These are phyloP conservation scores for Chrysodeixis includens DNA, from an alignment of 2,888 invertebrate genomes.

Conservation along the genomic window DNA sequence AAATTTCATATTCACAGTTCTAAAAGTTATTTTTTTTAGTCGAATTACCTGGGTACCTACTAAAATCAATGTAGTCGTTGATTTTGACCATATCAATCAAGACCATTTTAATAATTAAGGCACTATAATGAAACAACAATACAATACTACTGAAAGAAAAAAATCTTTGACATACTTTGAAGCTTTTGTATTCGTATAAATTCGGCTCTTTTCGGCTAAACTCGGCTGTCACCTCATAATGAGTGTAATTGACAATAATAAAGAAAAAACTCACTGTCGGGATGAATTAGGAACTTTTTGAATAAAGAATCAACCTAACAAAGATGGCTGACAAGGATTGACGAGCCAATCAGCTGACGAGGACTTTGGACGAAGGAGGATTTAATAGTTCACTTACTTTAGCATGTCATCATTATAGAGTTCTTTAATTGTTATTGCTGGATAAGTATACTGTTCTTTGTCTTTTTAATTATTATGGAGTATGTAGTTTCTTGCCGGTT, in stretches of 20 bases:
- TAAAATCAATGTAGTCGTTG: no score
- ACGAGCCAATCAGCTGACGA: not conserved
- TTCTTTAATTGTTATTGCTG: not conserved
- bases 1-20: no score
- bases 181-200: constrained; percentile 21
- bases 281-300: constrained; percentile 18
- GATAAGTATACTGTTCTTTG: not conserved
- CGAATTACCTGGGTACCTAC: no score
- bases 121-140: no score
- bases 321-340: constrained; percentile 6
- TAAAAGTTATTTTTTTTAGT: no score
- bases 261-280: constrained; percentile 17
- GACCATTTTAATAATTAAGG: no score
- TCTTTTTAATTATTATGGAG: no score
- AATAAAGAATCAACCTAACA: constrained; percentile 3
- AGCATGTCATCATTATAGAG: not conserved
- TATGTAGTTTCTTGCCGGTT: no score
- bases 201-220: constrained; percentile 6
- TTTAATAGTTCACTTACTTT: not conserved
- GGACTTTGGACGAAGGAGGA: not conserved
- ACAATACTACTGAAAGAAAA: no score
- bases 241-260: constrained; percentile 49
- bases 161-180: no score
- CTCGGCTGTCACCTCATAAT: constrained; percentile 17
- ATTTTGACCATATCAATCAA: no score